A percentile compares a stretch with the other conserved stretches of the same genome.
phyloP scores from a whole-genome alignment of 1,140 invertebrate species.

The Drosophila arizonae region DNA sequence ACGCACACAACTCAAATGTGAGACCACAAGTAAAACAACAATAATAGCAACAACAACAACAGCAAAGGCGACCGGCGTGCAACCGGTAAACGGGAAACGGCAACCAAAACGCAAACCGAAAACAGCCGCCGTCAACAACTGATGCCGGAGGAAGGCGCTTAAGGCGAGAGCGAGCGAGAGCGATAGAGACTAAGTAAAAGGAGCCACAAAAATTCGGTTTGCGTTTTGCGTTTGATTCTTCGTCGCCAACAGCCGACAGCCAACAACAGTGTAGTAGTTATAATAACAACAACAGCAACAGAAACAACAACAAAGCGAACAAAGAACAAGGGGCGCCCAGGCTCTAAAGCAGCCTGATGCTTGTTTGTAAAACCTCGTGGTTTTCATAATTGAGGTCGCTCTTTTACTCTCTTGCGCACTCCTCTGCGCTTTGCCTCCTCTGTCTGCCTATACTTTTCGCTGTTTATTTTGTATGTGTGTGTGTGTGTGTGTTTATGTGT shows the following conservation, averaged over 20 bases:
- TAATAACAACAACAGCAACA: slow-evolving; percentile 31
- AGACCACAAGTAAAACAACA: slow-evolving; percentile 42
- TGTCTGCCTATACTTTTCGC: slow-evolving; percentile 3
- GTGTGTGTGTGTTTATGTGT: slow-evolving; percentile 40
- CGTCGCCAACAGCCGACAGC: slow-evolving; percentile 51
- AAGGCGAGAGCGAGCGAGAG: not conserved
- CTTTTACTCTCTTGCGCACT: slow-evolving; percentile 22
- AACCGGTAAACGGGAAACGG: slow-evolving; percentile 56
- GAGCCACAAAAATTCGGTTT: slow-evolving; percentile 74
- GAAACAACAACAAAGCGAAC: slow-evolving; percentile 22
- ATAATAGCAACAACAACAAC: slow-evolving; percentile 9
- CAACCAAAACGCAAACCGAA: slow-evolving; percentile 58
- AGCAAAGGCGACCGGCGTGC: slow-evolving; percentile 13
- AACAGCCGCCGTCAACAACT: slow-evolving; percentile 29
- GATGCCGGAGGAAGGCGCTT: not conserved
- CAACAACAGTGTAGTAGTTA: slow-evolving; percentile 11
- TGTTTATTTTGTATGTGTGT: slow-evolving; percentile 48
- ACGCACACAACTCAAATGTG: slow-evolving; percentile 40
- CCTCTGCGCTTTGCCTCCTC: slow-evolving; percentile 20
- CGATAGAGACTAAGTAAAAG: slow-evolving; percentile 10
- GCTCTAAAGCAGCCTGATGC: slow-evolving; percentile 36
- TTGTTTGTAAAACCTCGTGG: slow-evolving; percentile 72
- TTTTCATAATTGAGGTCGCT: slow-evolving; percentile 80
- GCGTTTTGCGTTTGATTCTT: slow-evolving; percentile 69
- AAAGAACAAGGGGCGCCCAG: slow-evolving; percentile 27